A percentile compares a stretch with the other conserved stretches of the same genome.
These are phyloP conservation scores for Nyctibius grandis DNA, from an alignment of 2,797 vertebrate species.

Conservation along the genomic window DNA sequence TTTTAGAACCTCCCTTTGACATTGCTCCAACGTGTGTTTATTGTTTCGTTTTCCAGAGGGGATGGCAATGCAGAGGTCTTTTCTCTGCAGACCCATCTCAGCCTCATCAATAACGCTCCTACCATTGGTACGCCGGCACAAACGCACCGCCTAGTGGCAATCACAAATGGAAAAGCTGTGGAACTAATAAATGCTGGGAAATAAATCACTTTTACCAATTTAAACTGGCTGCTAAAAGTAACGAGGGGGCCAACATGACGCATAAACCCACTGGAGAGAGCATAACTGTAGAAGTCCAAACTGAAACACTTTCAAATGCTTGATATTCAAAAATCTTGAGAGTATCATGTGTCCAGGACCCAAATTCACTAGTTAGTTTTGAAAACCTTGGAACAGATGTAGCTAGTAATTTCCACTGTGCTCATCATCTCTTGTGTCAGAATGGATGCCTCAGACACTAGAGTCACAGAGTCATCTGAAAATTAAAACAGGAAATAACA, in stretches of 20 bases:
- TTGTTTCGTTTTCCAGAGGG: neutral
- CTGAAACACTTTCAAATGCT: neutral
- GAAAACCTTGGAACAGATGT: neutral
- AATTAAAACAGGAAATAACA: neutral
- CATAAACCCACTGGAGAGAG: neutral
- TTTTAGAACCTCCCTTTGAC: neutral
- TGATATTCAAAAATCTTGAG: neutral
- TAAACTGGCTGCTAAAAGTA: neutral
- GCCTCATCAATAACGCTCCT: rapidly evolving
- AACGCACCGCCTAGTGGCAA: neutral
- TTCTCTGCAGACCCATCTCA: rapidly evolving
- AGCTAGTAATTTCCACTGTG: neutral
- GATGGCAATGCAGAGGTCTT: too few species aligned
- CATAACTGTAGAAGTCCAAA: neutral
- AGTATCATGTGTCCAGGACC: neutral
- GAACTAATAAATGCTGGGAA: neutral
- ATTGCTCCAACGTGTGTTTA: rapidly evolving
- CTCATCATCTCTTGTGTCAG: neutral
- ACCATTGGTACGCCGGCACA: rapidly evolving
- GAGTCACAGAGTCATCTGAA: neutral
- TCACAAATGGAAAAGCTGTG: rapidly evolving
- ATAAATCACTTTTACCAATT: neutral
- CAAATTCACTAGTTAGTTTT: neutral
- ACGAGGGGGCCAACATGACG: neutral
- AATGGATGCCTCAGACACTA: neutral